These are phyloP conservation scores for Pelusios castaneus DNA, from an alignment of 2,113 vertebrate species.

Conservation along the genomic window DNA sequence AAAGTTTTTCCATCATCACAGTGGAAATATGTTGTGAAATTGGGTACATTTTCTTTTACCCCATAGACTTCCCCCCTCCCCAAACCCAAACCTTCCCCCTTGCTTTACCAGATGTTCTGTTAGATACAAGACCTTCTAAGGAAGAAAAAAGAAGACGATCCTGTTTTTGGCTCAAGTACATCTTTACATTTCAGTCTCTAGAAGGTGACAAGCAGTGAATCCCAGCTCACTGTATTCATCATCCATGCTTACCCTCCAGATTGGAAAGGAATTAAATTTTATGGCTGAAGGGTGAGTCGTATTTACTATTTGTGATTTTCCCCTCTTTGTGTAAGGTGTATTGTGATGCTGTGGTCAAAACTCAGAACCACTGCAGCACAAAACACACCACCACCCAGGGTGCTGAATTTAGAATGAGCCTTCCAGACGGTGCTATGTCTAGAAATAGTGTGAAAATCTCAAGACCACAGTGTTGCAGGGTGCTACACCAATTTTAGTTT, in stretches of 20 bases:
- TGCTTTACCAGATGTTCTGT: slow-evolving; percentile 36
- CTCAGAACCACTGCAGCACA: not conserved
- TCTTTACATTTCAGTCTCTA: slow-evolving; percentile 38
- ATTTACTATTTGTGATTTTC: not conserved
- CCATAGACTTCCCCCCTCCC: slow-evolving; percentile 24
- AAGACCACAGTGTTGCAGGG: not conserved
- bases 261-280: not conserved
- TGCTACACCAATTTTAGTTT: slow-evolving; percentile 5
- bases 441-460: not conserved
- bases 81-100: slow-evolving; percentile 16
- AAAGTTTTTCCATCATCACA: not conserved
- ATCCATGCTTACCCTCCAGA: not conserved
- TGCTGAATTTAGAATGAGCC: not conserved
- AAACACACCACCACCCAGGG: not conserved
- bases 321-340: slow-evolving; percentile 5
- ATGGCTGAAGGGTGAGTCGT: not conserved
- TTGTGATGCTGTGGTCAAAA: not conserved
- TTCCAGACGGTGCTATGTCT: not conserved
- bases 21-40: slow-evolving; percentile 53
- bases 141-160: slow-evolving; percentile 24
- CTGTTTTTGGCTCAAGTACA: not conserved
- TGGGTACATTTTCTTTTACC: slow-evolving; percentile 45
- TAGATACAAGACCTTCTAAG: slow-evolving; percentile 55
- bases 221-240: slow-evolving; percentile 24
- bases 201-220: slow-evolving; percentile 12